A percentile compares a stretch with the other conserved stretches of the same genome.
Conservation (phyloP, 2,797 vertebrate genomes). For the Dendrocincla tyrannina region DNA sequence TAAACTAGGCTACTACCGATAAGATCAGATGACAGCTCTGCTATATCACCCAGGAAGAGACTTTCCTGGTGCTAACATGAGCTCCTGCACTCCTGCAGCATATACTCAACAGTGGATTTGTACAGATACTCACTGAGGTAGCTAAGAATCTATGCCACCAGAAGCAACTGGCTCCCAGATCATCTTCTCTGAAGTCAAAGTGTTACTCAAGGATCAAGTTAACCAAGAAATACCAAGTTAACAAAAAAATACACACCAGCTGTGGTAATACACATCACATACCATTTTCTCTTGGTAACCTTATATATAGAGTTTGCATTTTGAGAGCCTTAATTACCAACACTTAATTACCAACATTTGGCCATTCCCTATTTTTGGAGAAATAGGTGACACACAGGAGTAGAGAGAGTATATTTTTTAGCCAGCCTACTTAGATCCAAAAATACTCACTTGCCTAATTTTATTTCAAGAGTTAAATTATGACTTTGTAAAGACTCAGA, state of each 20-base stretch:
- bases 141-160: not conserved
- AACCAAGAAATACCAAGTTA: not conserved
- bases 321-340: not conserved
- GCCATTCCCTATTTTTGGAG: not conserved
- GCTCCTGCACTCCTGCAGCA: not conserved
- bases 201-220: not conserved
- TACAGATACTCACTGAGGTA: not conserved
- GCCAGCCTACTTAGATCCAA: not conserved
- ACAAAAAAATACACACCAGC: not conserved
- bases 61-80: not conserved
- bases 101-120: fast-evolving
- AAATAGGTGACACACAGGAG: not conserved
- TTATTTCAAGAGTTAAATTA: not conserved
- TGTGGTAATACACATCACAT: not conserved
- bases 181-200: not conserved
- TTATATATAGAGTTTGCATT: not conserved
- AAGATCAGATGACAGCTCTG: not conserved
- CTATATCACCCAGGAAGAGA: not conserved
- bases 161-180: not conserved
- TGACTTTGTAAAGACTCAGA: not conserved
- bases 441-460: not conserved
- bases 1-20: not conserved
- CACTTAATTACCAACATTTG: not conserved
- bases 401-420: not conserved
- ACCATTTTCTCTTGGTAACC: not conserved